These are phyloP conservation scores for Cygnus buccinator DNA, from an alignment of 2,113 vertebrate species.

Conservation along the genomic window DNA sequence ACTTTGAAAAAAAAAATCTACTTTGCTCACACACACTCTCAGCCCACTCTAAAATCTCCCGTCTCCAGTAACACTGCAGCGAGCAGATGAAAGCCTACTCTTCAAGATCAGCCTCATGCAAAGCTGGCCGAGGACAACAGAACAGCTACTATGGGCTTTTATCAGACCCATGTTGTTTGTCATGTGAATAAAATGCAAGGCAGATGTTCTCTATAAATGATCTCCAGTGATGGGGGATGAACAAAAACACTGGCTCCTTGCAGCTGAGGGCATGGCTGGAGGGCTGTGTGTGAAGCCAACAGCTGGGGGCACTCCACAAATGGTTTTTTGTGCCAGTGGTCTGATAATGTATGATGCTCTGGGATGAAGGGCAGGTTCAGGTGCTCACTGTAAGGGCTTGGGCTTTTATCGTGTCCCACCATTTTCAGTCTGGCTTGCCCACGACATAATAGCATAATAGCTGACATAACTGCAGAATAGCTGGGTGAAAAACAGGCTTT, in stretches of 20 bases:
- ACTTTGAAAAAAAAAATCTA: background rate
- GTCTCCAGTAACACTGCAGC: background rate
- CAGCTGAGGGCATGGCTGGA: background rate
- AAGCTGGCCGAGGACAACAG: background rate
- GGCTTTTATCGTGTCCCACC: background rate
- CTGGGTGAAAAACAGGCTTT: background rate
- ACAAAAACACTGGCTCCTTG: background rate
- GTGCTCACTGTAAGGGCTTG: background rate
- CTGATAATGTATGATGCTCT: background rate
- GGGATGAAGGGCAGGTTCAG: background rate
- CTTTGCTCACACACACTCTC: background rate
- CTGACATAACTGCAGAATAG: too few species aligned
- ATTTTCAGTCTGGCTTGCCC: background rate
- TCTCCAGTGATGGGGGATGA: background rate
- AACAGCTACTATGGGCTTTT: background rate
- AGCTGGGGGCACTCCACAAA: background rate
- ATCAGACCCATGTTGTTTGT: background rate
- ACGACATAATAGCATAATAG: background rate
- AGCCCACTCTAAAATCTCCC: background rate
- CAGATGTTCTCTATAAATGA: background rate
- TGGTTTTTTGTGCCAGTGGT: background rate
- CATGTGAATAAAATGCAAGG: background rate
- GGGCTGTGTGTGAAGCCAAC: background rate
- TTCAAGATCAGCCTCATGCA: background rate
- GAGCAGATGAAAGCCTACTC: background rate